Conservation (phyloP, 2,888 invertebrate species). For the Lithophane socia region DNA sequence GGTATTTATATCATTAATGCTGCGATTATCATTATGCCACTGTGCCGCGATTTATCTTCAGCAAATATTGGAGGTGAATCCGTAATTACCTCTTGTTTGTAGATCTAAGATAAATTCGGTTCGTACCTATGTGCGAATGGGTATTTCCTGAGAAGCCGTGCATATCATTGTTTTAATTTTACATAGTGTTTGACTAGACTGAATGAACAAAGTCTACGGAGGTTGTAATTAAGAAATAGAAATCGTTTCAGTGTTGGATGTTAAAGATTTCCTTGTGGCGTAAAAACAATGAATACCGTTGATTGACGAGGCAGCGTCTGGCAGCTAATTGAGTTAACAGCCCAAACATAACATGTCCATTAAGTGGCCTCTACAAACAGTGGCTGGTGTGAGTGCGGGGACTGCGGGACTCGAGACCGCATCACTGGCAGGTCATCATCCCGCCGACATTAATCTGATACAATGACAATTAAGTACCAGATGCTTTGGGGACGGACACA, state of each 20-base stretch:
- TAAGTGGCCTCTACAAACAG: constrained; percentile 80
- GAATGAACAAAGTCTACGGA: constrained; percentile 33
- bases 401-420: constrained; percentile 31
- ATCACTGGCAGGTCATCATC: constrained; percentile 64
- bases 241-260: constrained; percentile 34
- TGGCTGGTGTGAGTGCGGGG: constrained; percentile 60
- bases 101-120: constrained; percentile 81
- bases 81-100: constrained; percentile 85
- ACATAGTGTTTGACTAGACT: constrained; percentile 31
- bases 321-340: constrained; percentile 87
- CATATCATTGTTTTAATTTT: constrained; percentile 65
- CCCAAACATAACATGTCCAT: constrained; percentile 86
- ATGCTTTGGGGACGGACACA: constrained; percentile 51
- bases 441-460: constrained; percentile 64
- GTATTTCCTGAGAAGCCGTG: constrained; percentile 70
- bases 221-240: constrained; percentile 33
- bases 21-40: constrained; percentile 79
- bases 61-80: constrained; percentile 86
- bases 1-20: constrained; percentile 71
- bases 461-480: constrained; percentile 67
- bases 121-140: constrained; percentile 75
- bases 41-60: constrained; percentile 83
- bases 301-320: constrained; percentile 78
- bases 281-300: constrained; percentile 83
- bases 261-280: constrained; percentile 76